These are phyloP conservation scores for Atrichornis clamosus DNA, from an alignment of 2,113 vertebrate genomes.

Conservation along the genomic window DNA sequence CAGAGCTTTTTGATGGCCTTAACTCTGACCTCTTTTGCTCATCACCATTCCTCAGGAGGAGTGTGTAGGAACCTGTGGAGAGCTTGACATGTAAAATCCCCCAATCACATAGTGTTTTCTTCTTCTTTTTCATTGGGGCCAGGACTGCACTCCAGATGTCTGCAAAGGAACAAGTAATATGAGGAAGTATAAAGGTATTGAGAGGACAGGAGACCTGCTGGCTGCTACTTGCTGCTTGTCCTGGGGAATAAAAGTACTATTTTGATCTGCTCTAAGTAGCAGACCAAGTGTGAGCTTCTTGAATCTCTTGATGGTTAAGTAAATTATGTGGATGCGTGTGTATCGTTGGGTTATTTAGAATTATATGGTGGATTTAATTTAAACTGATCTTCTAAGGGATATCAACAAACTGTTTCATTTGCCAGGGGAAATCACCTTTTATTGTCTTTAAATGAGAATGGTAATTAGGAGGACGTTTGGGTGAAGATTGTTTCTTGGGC, in stretches of 20 bases:
- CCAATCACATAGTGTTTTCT: background rate
- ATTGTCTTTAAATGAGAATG: constrained; percentile 58
- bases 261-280: background rate
- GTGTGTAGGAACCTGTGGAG: background rate
- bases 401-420: constrained; percentile 42
- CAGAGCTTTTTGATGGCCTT: background rate
- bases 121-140: rapidly evolving
- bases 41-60: background rate
- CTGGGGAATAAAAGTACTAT: background rate
- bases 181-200: background rate
- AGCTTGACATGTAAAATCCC: background rate
- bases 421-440: constrained; percentile 57
- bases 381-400: constrained; percentile 38
- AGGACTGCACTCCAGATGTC: background rate
- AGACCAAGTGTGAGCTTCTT: background rate
- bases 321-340: background rate
- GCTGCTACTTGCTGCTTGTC: background rate
- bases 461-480: constrained; percentile 41
- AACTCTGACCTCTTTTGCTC: background rate
- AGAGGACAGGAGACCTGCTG: background rate
- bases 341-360: constrained; percentile 25
- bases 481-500: constrained; percentile 33
- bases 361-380: constrained; percentile 43
- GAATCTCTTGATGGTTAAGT: constrained; percentile 19
- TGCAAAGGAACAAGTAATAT: background rate